Conservation (phyloP, 2,113 vertebrate species). For the Morone chrysops region DNA sequence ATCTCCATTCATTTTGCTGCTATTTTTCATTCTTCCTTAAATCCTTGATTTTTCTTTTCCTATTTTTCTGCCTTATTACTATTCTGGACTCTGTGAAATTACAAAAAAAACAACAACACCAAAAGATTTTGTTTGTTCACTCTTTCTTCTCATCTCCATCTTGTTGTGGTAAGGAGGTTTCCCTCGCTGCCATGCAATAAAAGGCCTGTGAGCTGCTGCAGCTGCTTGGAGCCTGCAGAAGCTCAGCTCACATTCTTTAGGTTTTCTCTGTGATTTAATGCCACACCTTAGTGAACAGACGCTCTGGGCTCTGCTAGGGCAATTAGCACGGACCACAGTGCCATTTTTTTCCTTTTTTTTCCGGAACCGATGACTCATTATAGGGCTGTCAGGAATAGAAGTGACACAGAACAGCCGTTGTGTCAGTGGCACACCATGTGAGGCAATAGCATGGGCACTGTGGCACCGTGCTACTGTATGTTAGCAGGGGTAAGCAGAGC, state of each 20-base stretch:
- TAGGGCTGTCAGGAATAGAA: constrained; percentile 73
- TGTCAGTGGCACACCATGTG: constrained; percentile 66
- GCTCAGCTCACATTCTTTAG: constrained; percentile 70
- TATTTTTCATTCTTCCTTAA: constrained; percentile 37
- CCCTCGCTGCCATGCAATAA: constrained; percentile 65
- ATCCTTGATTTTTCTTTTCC: background rate
- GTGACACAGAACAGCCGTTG: constrained; percentile 73
- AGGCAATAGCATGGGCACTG: constrained; percentile 50
- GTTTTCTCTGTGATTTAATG: constrained; percentile 74
- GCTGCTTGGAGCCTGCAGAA: constrained; percentile 71
- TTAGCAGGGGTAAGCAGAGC: constrained; percentile 1
- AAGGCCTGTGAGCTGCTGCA: constrained; percentile 63
- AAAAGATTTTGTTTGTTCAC: constrained; percentile 30
- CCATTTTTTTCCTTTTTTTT: constrained; percentile 45
- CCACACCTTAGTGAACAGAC: constrained; percentile 75
- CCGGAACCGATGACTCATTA: constrained; percentile 70
- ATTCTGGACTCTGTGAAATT: constrained; percentile 35
- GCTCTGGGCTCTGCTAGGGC: constrained; percentile 72
- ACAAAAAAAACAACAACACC: background rate
- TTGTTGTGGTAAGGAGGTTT: constrained; percentile 69
- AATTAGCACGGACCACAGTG: constrained; percentile 71
- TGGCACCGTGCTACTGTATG: constrained; percentile 32
- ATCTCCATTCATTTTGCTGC: background rate
- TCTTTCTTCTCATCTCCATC: constrained; percentile 57
- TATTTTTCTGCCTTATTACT: background rate